Base-by-base conservation (phyloP, 1,140 invertebrate genomes). In the Nephila pilipes region DNA sequence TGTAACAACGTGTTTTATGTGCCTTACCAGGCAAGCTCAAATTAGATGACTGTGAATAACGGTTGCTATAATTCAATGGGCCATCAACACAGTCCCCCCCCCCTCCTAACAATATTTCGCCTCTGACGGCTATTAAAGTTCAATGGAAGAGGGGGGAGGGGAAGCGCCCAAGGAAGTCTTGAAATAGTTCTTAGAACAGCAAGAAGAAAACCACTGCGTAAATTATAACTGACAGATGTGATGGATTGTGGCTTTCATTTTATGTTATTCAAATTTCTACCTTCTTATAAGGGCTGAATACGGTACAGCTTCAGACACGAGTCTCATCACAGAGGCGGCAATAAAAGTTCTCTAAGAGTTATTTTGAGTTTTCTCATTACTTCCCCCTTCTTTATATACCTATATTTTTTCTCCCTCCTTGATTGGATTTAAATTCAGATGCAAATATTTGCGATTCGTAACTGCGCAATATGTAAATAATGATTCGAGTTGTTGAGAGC, bases 161-260 rank as follows among this genome's bases (percentile, higher is more conserved):
- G 65, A n/a, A 4, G 10, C 3, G 29, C 5, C n/a, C n/a, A 46
- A 46, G 46, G 46, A 46, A 16, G 69, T 75, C 32, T 60, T 75
- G 29, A 36, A 75, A 75, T 75, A 75, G 69, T 75, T 75, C 69
- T 32, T 14, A 18, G 69, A 75, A 75, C 29, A 75, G 69, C 29
- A 75, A 75, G 69, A 75, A n/a, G n/a, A n/a, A n/a, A 75, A 75
- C 14, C 32, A 18, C 69, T 36, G 32, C 69, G 69, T 75, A 75
- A 75, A 75, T 75, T 75, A 75, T 75, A 75, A 75, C 29, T 75
- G 69, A 75, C 69, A 75, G 69, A 18, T 18, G 69, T 75, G 69
- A 75, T 75, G 69, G 69, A 75, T 75, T 75, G 69, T 18, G 69
- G 69, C 32, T 75, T 75, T 75, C 69, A 75, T 32, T 75, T 75